phyloP scores from a whole-genome alignment of 2,113 vertebrate species.

The Mionectes macconnelli region DNA sequence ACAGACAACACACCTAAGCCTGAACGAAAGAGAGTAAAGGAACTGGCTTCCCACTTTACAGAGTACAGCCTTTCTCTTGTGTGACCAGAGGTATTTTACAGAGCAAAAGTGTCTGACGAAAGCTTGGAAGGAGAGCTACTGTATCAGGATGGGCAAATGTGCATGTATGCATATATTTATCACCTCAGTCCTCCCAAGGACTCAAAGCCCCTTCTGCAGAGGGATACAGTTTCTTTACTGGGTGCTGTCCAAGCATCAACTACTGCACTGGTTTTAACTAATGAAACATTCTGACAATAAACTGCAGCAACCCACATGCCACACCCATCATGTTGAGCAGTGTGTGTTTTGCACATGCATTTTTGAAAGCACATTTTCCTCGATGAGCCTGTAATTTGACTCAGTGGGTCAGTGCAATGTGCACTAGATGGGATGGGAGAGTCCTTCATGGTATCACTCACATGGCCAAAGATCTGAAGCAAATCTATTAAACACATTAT shows the following conservation, averaged over 20 bases:
- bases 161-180: slow-evolving; percentile 10
- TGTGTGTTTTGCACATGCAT: not conserved
- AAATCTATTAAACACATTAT: slow-evolving; percentile 46
- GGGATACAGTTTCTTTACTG: slow-evolving; percentile 56
- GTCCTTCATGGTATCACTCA: slow-evolving; percentile 8
- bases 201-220: slow-evolving; percentile 30
- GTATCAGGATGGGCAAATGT: slow-evolving; percentile 38
- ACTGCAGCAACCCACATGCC: not conserved
- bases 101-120: slow-evolving; percentile 3
- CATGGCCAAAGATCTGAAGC: slow-evolving; percentile 50
- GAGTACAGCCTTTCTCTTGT: not conserved
- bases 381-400: slow-evolving; percentile 29
- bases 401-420: not conserved
- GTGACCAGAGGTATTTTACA: slow-evolving; percentile 30
- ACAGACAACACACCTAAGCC: not conserved
- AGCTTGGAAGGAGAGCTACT: slow-evolving; percentile 21
- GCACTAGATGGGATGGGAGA: not conserved
- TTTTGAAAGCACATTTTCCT: slow-evolving; percentile 22
- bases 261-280: not conserved
- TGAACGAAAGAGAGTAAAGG: not conserved
- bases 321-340: not conserved
- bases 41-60: not conserved
- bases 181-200: not conserved
- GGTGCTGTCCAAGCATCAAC: slow-evolving; percentile 43
- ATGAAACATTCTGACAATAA: slow-evolving; percentile 45